Evolutionary conservation across 2,113 vertebrate species (phyloP), one percentile per base, ranked within the genome.

Genomic region (Eudyptes chrysolophus): DNA sequence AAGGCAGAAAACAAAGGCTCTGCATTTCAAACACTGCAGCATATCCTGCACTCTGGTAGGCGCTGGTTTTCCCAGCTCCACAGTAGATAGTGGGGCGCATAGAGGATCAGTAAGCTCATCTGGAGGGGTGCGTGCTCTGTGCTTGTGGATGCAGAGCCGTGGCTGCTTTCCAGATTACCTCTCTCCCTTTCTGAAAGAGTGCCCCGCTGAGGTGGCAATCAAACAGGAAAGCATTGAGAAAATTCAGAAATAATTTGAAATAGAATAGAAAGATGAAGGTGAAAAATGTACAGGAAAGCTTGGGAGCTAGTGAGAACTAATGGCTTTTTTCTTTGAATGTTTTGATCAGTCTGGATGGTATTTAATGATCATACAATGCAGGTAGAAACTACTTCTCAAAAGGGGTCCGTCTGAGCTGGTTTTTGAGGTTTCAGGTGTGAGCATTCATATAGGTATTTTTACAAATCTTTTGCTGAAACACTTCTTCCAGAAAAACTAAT

Each of bases 31-130:
- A 38, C 17, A 3, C 8, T 17, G 13, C 61, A 69, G 49, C 25
- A 11, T 38, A 38, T 82, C 58, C 44, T 85, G 72, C 3, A 4
- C 34, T 61, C n/a, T 2, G 1, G 14, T 38, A 48, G 61, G 22
- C 1, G 1, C 42, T n/a, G 1, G 24, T 71, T 92, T 80, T 27
- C 24, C 7, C 0, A 1, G 3, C 25, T 32, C 15, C 19, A 18
- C 49, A 13, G 0, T 54, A 44, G 2, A 9, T 25, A 22, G 10
- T 82, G 52, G 6, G 26, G 13, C 0, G 0, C 21, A 9, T 12
- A 52, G 30, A 22, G 34, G 54, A 22, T 85, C 62, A 49, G 24
- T 61, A 52, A 61, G 32, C n/a, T 80, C 24, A 16, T 52, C 36
- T 68, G 36, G 40, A 44, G 30, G 18, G 20, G 32, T 54, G 34